Evolutionary conservation across 2,113 vertebrate species (phyloP).

Genomic region (Motacilla alba): DNA sequence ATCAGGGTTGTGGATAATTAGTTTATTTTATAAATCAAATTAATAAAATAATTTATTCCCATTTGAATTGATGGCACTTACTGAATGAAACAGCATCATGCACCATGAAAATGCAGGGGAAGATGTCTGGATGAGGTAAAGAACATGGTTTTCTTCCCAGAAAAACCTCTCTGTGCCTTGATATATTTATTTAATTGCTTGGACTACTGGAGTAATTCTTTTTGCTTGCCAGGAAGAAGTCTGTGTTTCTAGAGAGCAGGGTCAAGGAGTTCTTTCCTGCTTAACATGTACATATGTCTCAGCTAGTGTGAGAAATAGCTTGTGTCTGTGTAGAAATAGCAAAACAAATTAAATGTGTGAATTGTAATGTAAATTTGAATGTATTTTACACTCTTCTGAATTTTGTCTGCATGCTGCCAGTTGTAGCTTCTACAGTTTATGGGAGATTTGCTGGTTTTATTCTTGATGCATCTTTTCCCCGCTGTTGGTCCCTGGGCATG

Average conservation of each 20-base stretch:
- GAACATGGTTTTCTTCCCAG: conserved; percentile 11
- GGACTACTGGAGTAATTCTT: background rate
- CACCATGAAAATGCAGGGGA: background rate
- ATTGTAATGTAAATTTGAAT: background rate
- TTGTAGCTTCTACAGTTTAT: background rate
- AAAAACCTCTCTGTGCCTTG: background rate
- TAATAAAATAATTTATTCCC: background rate
- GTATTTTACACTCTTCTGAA: background rate
- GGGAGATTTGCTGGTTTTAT: background rate
- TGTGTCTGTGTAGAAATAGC: background rate
- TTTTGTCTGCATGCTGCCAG: background rate
- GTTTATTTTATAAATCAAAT: conserved; percentile 37
- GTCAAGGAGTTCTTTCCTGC: conserved; percentile 44
- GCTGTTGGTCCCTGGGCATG: background rate
- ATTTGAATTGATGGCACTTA: background rate
- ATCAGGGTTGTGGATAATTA: background rate
- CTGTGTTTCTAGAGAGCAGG: conserved; percentile 23
- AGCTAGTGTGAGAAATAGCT: background rate
- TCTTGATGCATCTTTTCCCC: background rate
- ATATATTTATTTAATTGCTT: conserved; percentile 32
- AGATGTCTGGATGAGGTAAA: background rate
- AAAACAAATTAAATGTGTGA: background rate
- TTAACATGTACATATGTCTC: background rate
- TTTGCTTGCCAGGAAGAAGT: conserved; percentile 31
- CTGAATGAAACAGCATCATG: background rate